Base-by-base conservation (phyloP, 2,113 vertebrate genomes). In the Poeciliopsis occidentalis region DNA sequence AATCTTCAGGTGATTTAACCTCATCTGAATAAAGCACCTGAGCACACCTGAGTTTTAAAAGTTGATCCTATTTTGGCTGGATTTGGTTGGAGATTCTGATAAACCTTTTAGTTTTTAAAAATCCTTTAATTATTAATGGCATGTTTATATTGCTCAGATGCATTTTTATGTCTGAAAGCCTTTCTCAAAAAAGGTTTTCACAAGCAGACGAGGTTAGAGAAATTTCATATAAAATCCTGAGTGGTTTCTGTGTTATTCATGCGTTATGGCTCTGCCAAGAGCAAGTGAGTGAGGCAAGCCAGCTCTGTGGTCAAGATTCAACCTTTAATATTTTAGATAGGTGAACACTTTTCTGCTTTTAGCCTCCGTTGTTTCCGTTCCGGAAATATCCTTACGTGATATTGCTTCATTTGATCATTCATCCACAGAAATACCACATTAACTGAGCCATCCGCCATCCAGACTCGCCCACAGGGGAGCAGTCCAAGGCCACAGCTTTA, bases 321-420 rank as follows among this genome's bases (percentile, higher is more conserved):
- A 51, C 62, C 81, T 78, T 92, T 84, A 92, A 92, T 92, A 92
- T 89, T 92, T 90, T 83, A 90, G 71, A 70, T 80, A 62, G 70
- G 60, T 47, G 41, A 79, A 87, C 85, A 83, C 61, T 83, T 81
- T 79, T 81, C 30, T 85, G 81, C 88, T 90, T 87, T 87, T 85
- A 90, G 77, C 17, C 63, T 76, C 85, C 73, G 60, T 78, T 82
- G 82, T 78, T 34, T 60, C 69, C 47, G 71, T 19, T 75, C 79
- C 72, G 75, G 12, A 87, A 88, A 90, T 85, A 88, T 27, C 87
- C 74, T 76, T 67, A 73, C 3, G 26, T 81, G 80, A 75, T 78
- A 79, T 57, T 67, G 64, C 75, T 88, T 82, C 75, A 77, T 87
- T 79, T 85, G 64, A 83, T 34, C 73, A 72, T 73, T 70, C 79